A percentile compares a stretch with the other conserved stretches of the same genome.
Conservation (phyloP, 92 coral and sea anemone genomes). For the Parazoanthus swiftii region DNA sequence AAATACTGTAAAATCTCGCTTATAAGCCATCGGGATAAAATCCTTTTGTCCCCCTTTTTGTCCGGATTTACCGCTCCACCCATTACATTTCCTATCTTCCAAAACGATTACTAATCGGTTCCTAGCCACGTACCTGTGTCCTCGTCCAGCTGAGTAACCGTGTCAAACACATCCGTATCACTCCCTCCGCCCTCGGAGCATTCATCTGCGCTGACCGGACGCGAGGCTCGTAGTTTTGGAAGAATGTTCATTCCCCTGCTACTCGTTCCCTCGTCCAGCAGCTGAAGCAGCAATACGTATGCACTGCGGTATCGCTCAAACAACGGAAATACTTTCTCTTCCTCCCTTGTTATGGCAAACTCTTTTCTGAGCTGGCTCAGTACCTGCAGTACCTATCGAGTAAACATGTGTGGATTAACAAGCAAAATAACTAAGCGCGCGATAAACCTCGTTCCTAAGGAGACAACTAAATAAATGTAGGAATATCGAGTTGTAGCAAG, state of each 20-base stretch:
- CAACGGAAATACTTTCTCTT: constrained; percentile 70
- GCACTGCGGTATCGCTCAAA: constrained; percentile 78
- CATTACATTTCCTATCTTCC: no score
- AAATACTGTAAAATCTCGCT: no score
- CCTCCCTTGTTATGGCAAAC: constrained; percentile 58
- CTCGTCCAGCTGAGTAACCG: constrained; percentile 85
- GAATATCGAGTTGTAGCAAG: no score
- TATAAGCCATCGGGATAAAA: no score
- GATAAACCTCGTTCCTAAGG: no score
- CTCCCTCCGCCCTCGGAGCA: constrained; percentile 54
- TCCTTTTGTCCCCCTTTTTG: background rate
- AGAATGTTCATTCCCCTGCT: constrained; percentile 26
- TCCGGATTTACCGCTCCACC: background rate
- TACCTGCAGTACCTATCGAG: constrained; percentile 64
- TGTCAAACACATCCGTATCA: constrained; percentile 81
- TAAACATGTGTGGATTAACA: background rate
- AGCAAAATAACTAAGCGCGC: background rate
- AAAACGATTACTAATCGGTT: no score
- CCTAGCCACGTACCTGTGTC: constrained; percentile 66
- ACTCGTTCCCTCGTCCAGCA: constrained; percentile 61
- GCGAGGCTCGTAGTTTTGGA: constrained; percentile 16
- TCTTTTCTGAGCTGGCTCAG: constrained; percentile 67
- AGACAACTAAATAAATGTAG: no score
- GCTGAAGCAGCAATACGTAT: constrained; percentile 68
- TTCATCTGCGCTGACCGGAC: constrained; percentile 35